A percentile compares a stretch with the other conserved stretches of the same genome.
Evolutionary conservation across 2,113 vertebrate species (phyloP).

Genomic region (Todiramphus saurophagus): DNA sequence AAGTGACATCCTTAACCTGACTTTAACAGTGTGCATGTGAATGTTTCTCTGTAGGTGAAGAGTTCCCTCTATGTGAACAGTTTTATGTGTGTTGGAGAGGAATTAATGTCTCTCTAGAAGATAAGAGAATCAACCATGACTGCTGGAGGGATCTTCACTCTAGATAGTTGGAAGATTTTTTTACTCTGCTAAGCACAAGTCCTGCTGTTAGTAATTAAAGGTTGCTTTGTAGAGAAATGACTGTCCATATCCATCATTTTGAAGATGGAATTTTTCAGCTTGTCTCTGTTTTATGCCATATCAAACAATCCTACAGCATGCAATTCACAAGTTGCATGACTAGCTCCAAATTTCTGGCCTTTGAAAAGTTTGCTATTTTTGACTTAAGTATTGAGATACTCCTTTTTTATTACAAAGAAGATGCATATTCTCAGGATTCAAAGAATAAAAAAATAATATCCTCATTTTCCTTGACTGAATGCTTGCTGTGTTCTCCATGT

Average conservation of each 20-base stretch:
- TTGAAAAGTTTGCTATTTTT: slow-evolving; percentile 77
- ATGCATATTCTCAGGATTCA: slow-evolving; percentile 75
- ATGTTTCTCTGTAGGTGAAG: slow-evolving; percentile 47
- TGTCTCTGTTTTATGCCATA: slow-evolving; percentile 38
- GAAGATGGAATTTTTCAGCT: slow-evolving; percentile 37
- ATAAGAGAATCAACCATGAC: slow-evolving; percentile 43
- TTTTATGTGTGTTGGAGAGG: slow-evolving; percentile 31
- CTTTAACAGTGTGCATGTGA: slow-evolving; percentile 38
- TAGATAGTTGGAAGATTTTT: slow-evolving; percentile 7
- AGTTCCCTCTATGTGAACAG: slow-evolving; percentile 36
- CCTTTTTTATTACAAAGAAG: slow-evolving; percentile 70
- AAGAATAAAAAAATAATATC: slow-evolving; percentile 71
- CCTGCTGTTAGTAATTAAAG: slow-evolving; percentile 57
- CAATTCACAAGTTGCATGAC: slow-evolving; percentile 29
- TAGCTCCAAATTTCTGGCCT: slow-evolving; percentile 63
- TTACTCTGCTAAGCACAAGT: slow-evolving; percentile 30
- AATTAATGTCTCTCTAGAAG: slow-evolving; percentile 42
- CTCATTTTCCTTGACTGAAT: slow-evolving; percentile 74
- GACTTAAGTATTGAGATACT: slow-evolving; percentile 73
- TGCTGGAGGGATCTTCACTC: slow-evolving; percentile 46
- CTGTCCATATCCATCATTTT: slow-evolving; percentile 14
- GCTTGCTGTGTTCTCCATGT: slow-evolving; percentile 68
- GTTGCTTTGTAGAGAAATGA: slow-evolving; percentile 24
- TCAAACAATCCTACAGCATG: slow-evolving; percentile 32
- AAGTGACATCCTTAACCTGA: slow-evolving; percentile 38